These are phyloP conservation scores for Liasis olivaceus DNA, from an alignment of 2,797 vertebrate genomes.

Conservation along the genomic window DNA sequence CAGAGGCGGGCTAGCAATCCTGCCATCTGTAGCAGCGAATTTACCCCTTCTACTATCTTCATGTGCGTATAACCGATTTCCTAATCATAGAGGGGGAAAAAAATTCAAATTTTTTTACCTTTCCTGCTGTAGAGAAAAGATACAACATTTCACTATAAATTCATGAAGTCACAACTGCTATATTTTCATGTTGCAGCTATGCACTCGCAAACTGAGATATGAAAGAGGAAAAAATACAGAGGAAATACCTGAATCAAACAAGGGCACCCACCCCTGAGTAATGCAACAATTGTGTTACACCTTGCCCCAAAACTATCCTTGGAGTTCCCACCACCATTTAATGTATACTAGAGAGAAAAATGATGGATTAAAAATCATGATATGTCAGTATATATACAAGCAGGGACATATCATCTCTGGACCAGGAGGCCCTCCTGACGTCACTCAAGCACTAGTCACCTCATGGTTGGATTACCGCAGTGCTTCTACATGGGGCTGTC, in stretches of 20 bases:
- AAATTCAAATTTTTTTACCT: not conserved
- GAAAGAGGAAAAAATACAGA: not conserved
- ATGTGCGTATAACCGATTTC: constrained; percentile 97
- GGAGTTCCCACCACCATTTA: not conserved
- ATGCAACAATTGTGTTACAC: too few species aligned
- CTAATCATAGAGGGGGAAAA: constrained; percentile 65
- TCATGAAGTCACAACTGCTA: not conserved
- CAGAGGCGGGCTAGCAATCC: constrained; percentile 91
- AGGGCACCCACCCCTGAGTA: too few species aligned
- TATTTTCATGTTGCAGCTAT: not conserved
- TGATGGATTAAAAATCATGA: not conserved
- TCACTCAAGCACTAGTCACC: not conserved
- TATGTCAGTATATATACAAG: not conserved
- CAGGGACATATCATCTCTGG: not conserved
- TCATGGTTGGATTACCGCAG: not conserved
- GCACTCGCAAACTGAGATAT: not conserved
- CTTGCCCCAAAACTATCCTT: too few species aligned
- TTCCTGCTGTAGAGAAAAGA: not conserved
- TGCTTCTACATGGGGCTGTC: not conserved
- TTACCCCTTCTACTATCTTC: constrained; percentile 91
- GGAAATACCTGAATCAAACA: not conserved
- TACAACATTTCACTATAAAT: not conserved
- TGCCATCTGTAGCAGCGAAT: constrained; percentile 94
- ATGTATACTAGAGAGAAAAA: not conserved
- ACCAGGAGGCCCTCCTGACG: not conserved